These are phyloP conservation scores for Lineus longissimus DNA, from an alignment of 1,140 invertebrate species.

Conservation along the genomic window DNA sequence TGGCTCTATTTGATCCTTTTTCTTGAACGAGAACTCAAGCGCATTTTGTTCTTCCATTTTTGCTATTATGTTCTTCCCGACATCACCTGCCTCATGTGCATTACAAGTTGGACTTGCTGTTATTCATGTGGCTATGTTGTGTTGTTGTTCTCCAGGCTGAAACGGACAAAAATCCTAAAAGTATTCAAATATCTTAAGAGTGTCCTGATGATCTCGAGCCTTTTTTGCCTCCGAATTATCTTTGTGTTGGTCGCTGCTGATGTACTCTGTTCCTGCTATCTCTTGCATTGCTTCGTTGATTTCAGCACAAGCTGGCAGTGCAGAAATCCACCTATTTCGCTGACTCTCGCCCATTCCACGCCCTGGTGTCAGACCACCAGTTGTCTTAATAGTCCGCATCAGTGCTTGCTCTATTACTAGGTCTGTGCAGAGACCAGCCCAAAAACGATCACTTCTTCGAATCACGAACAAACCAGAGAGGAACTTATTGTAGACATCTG, in stretches of 20 bases:
- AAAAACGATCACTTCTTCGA: conserved; percentile 43
- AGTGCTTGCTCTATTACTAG: conserved; percentile 38
- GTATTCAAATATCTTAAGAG: conserved; percentile 7
- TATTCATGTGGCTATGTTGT: conserved; percentile 19
- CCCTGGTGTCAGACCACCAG: conserved; percentile 39
- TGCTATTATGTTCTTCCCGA: conserved; percentile 15
- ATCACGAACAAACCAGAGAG: conserved; percentile 21
- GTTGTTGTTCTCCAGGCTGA: neutral
- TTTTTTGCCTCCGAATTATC: conserved; percentile 9
- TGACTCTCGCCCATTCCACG: conserved; percentile 29
- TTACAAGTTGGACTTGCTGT: conserved; percentile 8
- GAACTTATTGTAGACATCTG: conserved; percentile 29
- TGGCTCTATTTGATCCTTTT: conserved; percentile 14
- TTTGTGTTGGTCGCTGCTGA: conserved; percentile 27
- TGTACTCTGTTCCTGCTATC: conserved; percentile 13
- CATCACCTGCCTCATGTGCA: conserved; percentile 13
- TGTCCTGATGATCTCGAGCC: conserved; percentile 22
- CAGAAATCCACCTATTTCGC: conserved; percentile 20
- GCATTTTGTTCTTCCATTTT: conserved; percentile 19
- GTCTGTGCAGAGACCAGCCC: conserved; percentile 48
- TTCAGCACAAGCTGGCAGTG: conserved; percentile 24
- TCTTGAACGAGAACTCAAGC: conserved; percentile 16
- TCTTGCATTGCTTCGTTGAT: conserved; percentile 25
- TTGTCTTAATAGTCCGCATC: conserved; percentile 46
- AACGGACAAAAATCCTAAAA: conserved; percentile 19